phyloP scores from a whole-genome alignment of 2,113 vertebrate species.

The Naja naja region DNA sequence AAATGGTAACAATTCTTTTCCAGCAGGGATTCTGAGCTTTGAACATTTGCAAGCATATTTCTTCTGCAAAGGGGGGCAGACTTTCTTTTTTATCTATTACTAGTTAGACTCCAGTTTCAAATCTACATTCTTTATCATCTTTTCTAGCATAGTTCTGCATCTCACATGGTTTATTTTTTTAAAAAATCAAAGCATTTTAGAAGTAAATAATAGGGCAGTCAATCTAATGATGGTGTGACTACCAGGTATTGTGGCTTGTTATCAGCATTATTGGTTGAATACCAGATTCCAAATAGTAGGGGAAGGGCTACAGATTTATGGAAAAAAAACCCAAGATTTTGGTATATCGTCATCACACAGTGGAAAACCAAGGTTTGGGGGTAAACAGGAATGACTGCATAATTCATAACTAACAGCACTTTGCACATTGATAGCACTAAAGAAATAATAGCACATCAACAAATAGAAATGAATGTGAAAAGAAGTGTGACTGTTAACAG shows the following conservation, averaged over 20 bases:
- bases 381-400: neutral
- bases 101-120: neutral
- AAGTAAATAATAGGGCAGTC: slow-evolving; percentile 2
- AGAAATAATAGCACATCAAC: neutral
- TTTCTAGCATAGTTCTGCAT: slow-evolving; percentile 9
- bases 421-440: neutral
- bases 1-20: neutral
- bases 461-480: neutral
- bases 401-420: slow-evolving; percentile 26
- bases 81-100: slow-evolving; percentile 8
- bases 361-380: neutral
- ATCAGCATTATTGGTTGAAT: slow-evolving; percentile 26
- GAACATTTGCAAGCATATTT: slow-evolving; percentile 9
- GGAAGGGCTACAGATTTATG: slow-evolving; percentile 37
- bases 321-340: slow-evolving; percentile 51
- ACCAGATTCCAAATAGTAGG: slow-evolving; percentile 16
- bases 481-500: slow-evolving; percentile 37
- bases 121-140: neutral
- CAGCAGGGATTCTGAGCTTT: neutral
- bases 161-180: neutral
- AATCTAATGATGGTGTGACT: neutral
- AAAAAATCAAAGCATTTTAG: neutral
- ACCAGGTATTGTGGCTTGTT: fast-evolving
- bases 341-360: neutral
- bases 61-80: slow-evolving; percentile 4